phyloP scores from a whole-genome alignment of 92 coral and sea anemone genomes.

The Zoanthus sociatus region DNA sequence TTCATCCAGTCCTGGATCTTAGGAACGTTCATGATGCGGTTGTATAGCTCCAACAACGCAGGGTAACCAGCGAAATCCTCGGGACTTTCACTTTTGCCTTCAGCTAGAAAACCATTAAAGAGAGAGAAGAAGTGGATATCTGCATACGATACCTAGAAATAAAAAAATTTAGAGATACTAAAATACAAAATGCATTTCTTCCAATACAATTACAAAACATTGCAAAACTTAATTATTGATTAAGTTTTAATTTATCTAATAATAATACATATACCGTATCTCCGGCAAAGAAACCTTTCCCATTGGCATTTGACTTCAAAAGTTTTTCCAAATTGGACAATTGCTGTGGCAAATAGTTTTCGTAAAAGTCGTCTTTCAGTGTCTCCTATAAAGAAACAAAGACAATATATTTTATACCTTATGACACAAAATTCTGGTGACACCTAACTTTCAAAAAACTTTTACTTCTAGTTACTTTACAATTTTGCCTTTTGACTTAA shows the following conservation, averaged over 20 bases:
- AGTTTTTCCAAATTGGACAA: conserved; percentile 35
- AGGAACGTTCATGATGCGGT: conserved; percentile 48
- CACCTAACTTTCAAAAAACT: too few relatives aligned
- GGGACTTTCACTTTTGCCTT: conserved; percentile 47
- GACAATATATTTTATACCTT: too few relatives aligned
- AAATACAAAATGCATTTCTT: too few relatives aligned
- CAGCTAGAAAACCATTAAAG: conserved; percentile 45
- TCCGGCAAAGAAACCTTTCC: conserved; percentile 51
- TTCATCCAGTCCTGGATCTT: conserved; percentile 22
- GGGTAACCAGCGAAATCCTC: conserved; percentile 45
- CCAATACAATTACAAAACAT: too few relatives aligned
- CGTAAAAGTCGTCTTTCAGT: conserved; percentile 28
- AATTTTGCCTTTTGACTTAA: too few relatives aligned
- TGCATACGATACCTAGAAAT: conserved; percentile 61
- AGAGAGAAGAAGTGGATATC: conserved; percentile 61
- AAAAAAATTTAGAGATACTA: not conserved
- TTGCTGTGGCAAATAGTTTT: conserved; percentile 27
- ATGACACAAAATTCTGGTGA: too few relatives aligned
- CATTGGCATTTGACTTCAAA: conserved; percentile 39
- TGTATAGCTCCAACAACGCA: conserved; percentile 18
- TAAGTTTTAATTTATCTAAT: too few relatives aligned
- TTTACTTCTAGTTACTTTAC: too few relatives aligned
- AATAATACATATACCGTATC: not conserved
- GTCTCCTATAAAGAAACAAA: conserved; percentile 6
- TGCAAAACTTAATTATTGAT: too few relatives aligned